phyloP scores from a whole-genome alignment of 2,113 vertebrate genomes.

The Benitochromis conjunctus region DNA sequence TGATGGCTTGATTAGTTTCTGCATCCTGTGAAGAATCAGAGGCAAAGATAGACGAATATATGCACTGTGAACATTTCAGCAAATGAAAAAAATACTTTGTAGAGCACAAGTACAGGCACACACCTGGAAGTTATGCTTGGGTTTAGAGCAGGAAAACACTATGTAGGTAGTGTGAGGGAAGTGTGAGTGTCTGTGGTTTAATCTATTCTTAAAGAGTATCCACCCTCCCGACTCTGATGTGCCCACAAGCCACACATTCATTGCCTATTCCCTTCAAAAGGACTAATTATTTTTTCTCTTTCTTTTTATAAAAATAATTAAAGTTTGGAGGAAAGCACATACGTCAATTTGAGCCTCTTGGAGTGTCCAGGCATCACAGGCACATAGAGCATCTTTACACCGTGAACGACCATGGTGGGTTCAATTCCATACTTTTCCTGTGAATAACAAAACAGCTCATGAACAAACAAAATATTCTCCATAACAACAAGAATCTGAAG shows the following conservation, averaged over 20 bases:
- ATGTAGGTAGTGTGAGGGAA: background rate
- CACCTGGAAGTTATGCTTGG: background rate
- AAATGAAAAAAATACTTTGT: background rate
- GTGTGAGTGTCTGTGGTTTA: background rate
- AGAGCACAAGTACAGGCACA: background rate
- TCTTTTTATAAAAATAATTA: background rate
- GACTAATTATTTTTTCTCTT: background rate
- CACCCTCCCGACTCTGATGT: background rate
- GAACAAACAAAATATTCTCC: background rate
- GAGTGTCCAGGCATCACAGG: constrained; percentile 96
- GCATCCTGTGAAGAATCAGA: constrained; percentile 80
- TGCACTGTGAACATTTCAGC: background rate
- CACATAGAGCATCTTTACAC: constrained; percentile 98
- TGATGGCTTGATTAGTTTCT: constrained; percentile 94
- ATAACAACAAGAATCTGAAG: background rate
- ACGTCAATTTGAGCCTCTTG: constrained; percentile 96
- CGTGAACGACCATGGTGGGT: constrained; percentile 95
- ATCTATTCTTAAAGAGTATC: background rate
- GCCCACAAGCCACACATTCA: background rate
- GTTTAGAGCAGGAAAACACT: background rate
- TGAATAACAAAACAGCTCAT: constrained; percentile 15
- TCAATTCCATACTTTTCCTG: constrained; percentile 96
- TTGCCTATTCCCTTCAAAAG: background rate
- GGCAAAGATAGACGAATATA: background rate
- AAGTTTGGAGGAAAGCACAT: constrained; percentile 48